Conservation (phyloP, 2,113 vertebrate species). For the Caranx melampygus region DNA sequence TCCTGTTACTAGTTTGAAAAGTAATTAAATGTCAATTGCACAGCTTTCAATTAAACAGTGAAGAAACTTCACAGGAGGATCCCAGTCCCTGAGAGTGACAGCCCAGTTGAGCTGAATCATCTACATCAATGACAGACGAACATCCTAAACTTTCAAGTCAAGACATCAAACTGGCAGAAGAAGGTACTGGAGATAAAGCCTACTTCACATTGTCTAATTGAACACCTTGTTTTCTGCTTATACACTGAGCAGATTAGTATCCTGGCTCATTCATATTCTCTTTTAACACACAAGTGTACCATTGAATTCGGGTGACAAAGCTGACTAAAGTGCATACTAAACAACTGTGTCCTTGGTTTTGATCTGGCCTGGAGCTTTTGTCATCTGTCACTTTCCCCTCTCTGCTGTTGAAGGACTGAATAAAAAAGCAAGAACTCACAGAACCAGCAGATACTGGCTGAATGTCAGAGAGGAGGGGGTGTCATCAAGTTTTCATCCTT, state of each 20-base stretch:
- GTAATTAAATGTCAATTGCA: slow-evolving; percentile 16
- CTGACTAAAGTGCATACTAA: not conserved
- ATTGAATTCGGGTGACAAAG: not conserved
- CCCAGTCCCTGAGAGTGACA: slow-evolving; percentile 10
- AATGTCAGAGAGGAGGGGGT: slow-evolving; percentile 8
- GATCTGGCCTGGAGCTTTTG: slow-evolving; percentile 20
- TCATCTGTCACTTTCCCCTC: not conserved
- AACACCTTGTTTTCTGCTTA: not conserved
- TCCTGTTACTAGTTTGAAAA: slow-evolving; percentile 10
- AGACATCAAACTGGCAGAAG: not conserved
- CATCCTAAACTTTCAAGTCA: slow-evolving; percentile 6
- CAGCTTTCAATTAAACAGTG: slow-evolving; percentile 23
- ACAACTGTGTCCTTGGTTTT: slow-evolving; percentile 26
- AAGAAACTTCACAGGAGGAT: slow-evolving; percentile 27
- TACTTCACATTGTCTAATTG: not conserved
- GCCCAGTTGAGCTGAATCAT: slow-evolving; percentile 8
- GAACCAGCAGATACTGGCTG: not conserved
- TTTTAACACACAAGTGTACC: slow-evolving; percentile 1
- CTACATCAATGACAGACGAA: slow-evolving; percentile 34
- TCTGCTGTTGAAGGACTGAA: slow-evolving; percentile 17
- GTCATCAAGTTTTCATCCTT: not conserved
- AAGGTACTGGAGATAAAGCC: not conserved
- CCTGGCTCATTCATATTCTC: not conserved
- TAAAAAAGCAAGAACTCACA: slow-evolving; percentile 29
- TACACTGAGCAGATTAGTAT: not conserved